Percentiles rank a stretch among this genome's conserved stretches.
phyloP scores from a whole-genome alignment of 92 coral and sea anemone species.

The Phenganax subtilis region DNA sequence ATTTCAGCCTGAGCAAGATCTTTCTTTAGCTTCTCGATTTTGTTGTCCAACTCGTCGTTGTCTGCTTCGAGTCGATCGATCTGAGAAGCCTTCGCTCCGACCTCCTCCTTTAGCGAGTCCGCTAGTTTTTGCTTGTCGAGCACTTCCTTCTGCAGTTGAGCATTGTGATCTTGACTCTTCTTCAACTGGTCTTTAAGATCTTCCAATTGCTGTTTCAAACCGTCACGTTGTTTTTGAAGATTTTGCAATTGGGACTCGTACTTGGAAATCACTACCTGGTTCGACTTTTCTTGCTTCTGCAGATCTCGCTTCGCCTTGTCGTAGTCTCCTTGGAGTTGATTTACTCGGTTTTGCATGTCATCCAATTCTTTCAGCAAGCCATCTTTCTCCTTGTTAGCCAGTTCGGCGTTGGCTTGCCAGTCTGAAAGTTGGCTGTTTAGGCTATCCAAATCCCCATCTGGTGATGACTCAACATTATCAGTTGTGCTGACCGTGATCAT shows the following conservation, averaged over 20 bases:
- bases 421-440: conserved; percentile 80
- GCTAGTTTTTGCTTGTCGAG: conserved; percentile 76
- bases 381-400: conserved; percentile 89
- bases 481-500: conserved; percentile 63
- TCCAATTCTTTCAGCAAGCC: conserved; percentile 77
- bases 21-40: conserved; percentile 80
- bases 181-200: conserved; percentile 71
- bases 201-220: conserved; percentile 77
- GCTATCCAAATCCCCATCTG: conserved; percentile 61
- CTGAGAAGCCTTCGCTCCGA: conserved; percentile 66
- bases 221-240: conserved; percentile 75
- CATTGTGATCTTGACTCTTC: conserved; percentile 72
- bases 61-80: conserved; percentile 70
- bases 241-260: conserved; percentile 86
- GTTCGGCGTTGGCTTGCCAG: conserved; percentile 80
- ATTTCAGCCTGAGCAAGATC: conserved; percentile 77
- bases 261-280: conserved; percentile 70
- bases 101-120: conserved; percentile 73
- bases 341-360: conserved; percentile 64
- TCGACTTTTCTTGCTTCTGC: conserved; percentile 79
- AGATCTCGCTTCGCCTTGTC: conserved; percentile 81
- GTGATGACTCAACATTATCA: conserved; percentile 48
- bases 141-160: conserved; percentile 74
- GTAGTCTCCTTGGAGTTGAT: conserved; percentile 73
- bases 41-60: conserved; percentile 72